phyloP scores from a whole-genome alignment of 2,888 invertebrate species.

The Baronia brevicornis region DNA sequence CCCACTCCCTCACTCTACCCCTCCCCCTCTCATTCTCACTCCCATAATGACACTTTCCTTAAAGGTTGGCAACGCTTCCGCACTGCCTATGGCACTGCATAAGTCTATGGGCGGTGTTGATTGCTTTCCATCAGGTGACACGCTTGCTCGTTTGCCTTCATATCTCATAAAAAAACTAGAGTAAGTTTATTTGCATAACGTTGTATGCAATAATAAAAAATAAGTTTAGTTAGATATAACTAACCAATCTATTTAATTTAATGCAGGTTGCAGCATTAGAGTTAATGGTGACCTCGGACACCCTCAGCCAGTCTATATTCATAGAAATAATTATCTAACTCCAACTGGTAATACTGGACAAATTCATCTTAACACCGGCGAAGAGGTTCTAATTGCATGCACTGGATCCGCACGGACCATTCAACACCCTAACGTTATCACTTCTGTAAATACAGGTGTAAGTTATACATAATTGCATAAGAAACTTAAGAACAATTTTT shows the following conservation, averaged over 20 bases:
- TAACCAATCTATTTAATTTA: not conserved
- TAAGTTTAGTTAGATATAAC: not conserved
- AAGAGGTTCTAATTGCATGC: slow-evolving; percentile 42
- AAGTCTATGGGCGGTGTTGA: no score
- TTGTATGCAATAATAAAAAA: not conserved
- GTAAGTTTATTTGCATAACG: not conserved
- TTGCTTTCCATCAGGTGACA: no score
- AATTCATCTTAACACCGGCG: slow-evolving; percentile 37
- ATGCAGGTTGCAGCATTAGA: slow-evolving; percentile 58
- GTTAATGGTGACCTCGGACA: slow-evolving; percentile 62
- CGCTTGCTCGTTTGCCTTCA: no score
- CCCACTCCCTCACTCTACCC: no score
- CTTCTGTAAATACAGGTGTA: slow-evolving; percentile 33
- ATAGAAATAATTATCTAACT: slow-evolving; percentile 38
- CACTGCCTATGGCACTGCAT: no score
- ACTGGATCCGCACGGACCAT: slow-evolving; percentile 40
- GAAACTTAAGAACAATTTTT: no score
- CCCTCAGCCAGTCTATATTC: slow-evolving; percentile 76
- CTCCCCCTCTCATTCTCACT: no score
- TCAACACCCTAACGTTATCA: slow-evolving; percentile 35
- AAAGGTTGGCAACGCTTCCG: no score
- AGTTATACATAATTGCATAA: slow-evolving; percentile 22
- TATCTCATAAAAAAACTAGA: no score
- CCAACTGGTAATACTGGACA: slow-evolving; percentile 41
- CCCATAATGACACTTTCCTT: no score